Evolutionary conservation across 2,888 invertebrate genomes (phyloP).

Genomic region (Steinernema scapterisci): DNA sequence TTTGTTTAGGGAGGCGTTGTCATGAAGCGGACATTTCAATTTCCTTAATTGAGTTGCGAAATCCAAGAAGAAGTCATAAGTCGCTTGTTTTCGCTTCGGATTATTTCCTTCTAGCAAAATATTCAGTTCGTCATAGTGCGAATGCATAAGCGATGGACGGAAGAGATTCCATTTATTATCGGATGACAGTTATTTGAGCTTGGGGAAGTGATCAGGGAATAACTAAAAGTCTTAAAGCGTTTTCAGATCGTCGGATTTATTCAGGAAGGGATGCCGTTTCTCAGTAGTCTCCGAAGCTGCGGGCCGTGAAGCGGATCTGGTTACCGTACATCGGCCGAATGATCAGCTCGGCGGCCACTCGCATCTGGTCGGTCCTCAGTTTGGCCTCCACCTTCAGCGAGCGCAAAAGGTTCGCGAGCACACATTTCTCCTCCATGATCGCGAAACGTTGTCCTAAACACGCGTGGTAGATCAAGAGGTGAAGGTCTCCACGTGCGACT

Average conservation of each 20-base stretch:
- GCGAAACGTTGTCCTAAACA: slow-evolving; percentile 64
- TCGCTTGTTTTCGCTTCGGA: no score
- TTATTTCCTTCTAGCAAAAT: no score
- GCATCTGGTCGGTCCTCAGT: slow-evolving; percentile 63
- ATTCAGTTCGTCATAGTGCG: no score
- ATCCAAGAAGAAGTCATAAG: no score
- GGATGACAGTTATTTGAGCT: no score
- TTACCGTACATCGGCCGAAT: slow-evolving; percentile 67
- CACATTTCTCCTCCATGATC: slow-evolving; percentile 67
- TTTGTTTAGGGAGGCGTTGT: no score
- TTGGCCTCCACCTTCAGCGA: slow-evolving; percentile 58
- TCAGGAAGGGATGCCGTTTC: background rate
- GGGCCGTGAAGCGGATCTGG: slow-evolving; percentile 45
- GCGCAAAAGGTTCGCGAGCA: slow-evolving; percentile 58
- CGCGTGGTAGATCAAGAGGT: background rate
- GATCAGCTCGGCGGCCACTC: slow-evolving; percentile 65
- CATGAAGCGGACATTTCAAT: no score
- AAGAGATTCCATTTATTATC: no score
- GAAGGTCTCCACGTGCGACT: slow-evolving; percentile 2
- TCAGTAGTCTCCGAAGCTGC: slow-evolving; percentile 49
- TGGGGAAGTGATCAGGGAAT: no score
- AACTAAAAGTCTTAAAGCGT: slow-evolving; percentile 21
- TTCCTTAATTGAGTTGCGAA: no score
- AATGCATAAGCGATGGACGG: no score
- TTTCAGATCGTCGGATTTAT: slow-evolving; percentile 25